Base-by-base conservation (phyloP, 2,113 vertebrate genomes). In the Nannospalax galili region DNA sequence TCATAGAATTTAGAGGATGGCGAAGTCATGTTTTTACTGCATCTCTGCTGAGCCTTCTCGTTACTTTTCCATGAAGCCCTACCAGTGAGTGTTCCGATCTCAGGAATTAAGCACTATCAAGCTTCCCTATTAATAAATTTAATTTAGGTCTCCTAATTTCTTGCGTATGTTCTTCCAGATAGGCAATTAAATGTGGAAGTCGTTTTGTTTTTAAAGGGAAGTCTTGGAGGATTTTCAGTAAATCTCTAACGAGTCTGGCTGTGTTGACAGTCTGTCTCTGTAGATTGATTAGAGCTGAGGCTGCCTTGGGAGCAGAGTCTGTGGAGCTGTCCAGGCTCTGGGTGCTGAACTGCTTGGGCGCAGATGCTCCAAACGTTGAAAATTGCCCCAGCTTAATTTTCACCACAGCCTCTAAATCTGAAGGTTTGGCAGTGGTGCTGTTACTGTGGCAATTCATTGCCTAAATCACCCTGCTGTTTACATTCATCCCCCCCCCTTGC, bases 121-220 rank as follows among this genome's bases (percentile, higher is more conserved):
- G 84, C 90, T 92, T 80, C 95, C 92, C 95, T 97, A 96, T 95
- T 97, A 97, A 95, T 97, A 96, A 96, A 94, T 97, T 97, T 96
- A 95, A 97, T 97, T 97, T 97, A 87, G 78, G 69, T 96, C 65
- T 93, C 65, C 91, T 94, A 94, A 94, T 97, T 91, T 95, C 94
- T 95, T 96, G 72, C 79, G 40, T 97, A 92, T 95, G 95, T 85
- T 95, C 93, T 95, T 92, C 89, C 92, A 95, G 79, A 74, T 85
- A 89, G 89, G 87, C 96, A 85, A 96, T 97, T 96, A 96, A 96
- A 91, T 89, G 77, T 96, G 85, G 93, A 95, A 97, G 90, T 89
- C 84, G 60, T 97, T 97, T 97, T 95, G 69, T 92, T 95, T 84
- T 92, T 95, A 96, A 94, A 96, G 95, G 91, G 92, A 97, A 95